Percentiles rank a stretch among this genome's conserved stretches.
These are phyloP conservation scores for Heterotis niloticus DNA, from an alignment of 2,113 vertebrate species.

Conservation along the genomic window DNA sequence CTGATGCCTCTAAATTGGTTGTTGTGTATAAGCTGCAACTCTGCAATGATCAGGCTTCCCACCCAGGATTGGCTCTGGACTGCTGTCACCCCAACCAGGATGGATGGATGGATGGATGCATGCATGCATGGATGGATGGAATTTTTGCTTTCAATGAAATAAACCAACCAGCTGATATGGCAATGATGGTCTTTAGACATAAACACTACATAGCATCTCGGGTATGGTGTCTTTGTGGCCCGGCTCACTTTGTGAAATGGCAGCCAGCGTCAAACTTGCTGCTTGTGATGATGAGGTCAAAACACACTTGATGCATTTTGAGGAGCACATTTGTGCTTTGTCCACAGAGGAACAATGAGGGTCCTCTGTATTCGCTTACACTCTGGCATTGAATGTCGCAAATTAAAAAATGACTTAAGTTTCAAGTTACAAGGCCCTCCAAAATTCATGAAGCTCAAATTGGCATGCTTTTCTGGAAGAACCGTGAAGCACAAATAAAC, in stretches of 20 bases:
- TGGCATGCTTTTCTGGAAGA: slow-evolving; percentile 8
- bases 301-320: slow-evolving; percentile 6
- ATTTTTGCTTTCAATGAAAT: neutral
- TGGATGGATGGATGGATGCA: too few species aligned
- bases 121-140: too few species aligned
- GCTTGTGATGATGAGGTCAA: slow-evolving; percentile 2
- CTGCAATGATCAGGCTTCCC: too few species aligned
- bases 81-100: too few species aligned
- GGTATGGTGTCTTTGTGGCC: neutral
- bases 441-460: slow-evolving; percentile 33
- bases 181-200: neutral
- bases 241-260: neutral
- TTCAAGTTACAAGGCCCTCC: slow-evolving; percentile 28
- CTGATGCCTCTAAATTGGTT: too few species aligned
- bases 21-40: too few species aligned
- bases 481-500: too few species aligned
- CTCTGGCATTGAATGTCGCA: slow-evolving; percentile 2
- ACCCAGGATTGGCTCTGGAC: too few species aligned
- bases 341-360: neutral
- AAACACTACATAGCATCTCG: neutral
- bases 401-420: slow-evolving; percentile 13
- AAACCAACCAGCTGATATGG: neutral
- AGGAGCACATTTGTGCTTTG: slow-evolving; percentile 3
- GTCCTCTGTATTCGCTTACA: slow-evolving; percentile 26
- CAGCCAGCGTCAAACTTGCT: neutral